Evolutionary conservation across 2,888 invertebrate genomes (phyloP).

Genomic region (Clitarchus hookeri): DNA sequence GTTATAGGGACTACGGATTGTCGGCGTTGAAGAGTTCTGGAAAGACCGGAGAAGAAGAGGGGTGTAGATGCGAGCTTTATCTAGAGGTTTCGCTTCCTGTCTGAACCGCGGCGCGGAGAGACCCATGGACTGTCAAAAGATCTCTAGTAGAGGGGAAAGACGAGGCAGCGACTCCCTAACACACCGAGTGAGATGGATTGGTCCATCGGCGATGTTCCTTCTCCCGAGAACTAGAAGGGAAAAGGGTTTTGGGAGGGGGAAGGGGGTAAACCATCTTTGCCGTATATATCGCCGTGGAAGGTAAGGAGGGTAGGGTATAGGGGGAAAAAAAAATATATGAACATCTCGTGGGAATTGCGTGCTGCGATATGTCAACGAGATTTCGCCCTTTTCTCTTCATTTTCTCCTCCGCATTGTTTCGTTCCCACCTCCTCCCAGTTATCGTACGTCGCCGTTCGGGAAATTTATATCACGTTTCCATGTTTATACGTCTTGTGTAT

Average conservation of each 20-base stretch:
- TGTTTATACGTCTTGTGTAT: background rate
- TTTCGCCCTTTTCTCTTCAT: constrained; percentile 18
- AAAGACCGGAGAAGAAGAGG: background rate
- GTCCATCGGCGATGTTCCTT: background rate
- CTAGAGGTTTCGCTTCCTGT: background rate
- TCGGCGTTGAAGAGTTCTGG: background rate
- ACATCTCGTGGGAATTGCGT: constrained; percentile 20
- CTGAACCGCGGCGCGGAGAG: background rate
- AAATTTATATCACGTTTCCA: constrained; percentile 3
- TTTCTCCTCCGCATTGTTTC: background rate
- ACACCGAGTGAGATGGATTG: constrained; percentile 23
- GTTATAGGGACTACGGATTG: background rate
- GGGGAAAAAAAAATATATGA: constrained; percentile 4
- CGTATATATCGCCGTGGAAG: constrained; percentile 15
- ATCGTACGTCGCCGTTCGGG: background rate
- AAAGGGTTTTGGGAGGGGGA: background rate
- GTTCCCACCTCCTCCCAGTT: background rate
- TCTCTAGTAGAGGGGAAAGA: background rate
- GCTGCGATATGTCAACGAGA: constrained; percentile 24
- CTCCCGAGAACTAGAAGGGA: background rate
- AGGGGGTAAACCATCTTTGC: background rate
- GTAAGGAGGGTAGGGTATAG: background rate
- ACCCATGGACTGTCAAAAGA: background rate
- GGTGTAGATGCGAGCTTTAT: background rate
- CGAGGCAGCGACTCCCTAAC: background rate